Evolutionary conservation across 2,113 vertebrate species (phyloP), one percentile per base, ranked within the genome.

Genomic region (Pteronura brasiliensis): DNA sequence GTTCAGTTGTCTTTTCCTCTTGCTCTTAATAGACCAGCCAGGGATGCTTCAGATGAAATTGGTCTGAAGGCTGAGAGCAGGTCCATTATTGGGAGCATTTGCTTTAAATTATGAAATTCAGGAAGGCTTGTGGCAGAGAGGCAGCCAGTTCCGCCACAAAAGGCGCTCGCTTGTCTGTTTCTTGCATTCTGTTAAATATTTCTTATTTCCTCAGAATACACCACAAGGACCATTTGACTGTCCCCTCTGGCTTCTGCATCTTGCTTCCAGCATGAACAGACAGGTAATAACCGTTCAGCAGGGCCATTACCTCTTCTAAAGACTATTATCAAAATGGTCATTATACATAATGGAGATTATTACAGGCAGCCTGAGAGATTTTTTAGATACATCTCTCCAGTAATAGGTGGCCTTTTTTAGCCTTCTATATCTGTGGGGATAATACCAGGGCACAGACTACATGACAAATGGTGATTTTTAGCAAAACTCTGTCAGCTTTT

Each of bases 331-430:
- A 99, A 99, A 99, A 98, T 99, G 98, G 99, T 99, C 99, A 99
- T 99, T 99, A 99, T 99, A 99, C 98, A 99, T 99, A 99, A 99
- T 99, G 98, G 99, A 99, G 99, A 99, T 99, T 99, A 99, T 99
- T 99, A 99, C 98, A 99, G 98, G 98, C 98, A 99, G 98, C 98
- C 99, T 99, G 98, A 99, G 99, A 99, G 98, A 98, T 98, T 98
- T 99, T 99, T 99, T 99, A 98, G 99, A 99, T 99, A 99, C 98
- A 99, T 99, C 98, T 99, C 98, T 98, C 97, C 97, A 98, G 98
- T 99, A 99, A 99, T 99, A 98, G 98, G 98, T 98, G 97, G 98
- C 96, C 98, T 98, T 99, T 99, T 99, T 99, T 98, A 99, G 98
- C 98, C 98, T 98, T 98, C 97, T 95, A 95, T 97, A 92, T 98